Base-by-base conservation (phyloP, 2,113 vertebrate species). In the Opisthocomus hoazin region DNA sequence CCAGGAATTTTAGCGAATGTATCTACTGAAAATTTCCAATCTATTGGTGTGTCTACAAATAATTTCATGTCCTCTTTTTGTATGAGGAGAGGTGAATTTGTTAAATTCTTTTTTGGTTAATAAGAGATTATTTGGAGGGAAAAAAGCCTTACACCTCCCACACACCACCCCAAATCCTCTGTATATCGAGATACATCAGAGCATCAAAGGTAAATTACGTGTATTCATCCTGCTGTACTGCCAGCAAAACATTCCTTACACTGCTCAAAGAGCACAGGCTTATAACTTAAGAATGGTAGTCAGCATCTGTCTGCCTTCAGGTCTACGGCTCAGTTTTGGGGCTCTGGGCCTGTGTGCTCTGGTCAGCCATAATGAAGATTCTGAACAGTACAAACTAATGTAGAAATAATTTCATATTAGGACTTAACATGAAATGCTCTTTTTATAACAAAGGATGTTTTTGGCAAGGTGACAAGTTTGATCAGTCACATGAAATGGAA, bases 391-490 rank as follows among this genome's bases (percentile, higher is more conserved):
- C 21, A 84, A 43, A 63, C 22, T 57, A 18, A 9, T n/a, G 39
- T 23, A 65, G 66, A 64, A 58, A 87, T 48, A 8, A 74, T 70
- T 69, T 64, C 20, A 26, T n/a, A 43, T 27, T 60, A 70, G 79
- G 61, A 54, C 50, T 70, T 87, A 84, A 87, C 36, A 21, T 0
- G 2, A 81, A 89, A 50, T 0, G 0, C 18, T 75, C 39, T 22
- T 89, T 78, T 82, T 75, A 17, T 56, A 84, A 64, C 56, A 75
- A 81, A 81, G 30, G 34, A 65, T 43, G 36, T 18, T 63, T 73
- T 45, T 89, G 77, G 68, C 69, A 58, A 81, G 30, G 60, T 34
- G 87, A 48, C n/a, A 37, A 29, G 57, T 87, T 91, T 85, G 74
- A 60, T 84, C 0, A 0, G 57, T 58, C 45, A 12, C 24, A 3